These are phyloP conservation scores for Lathronympha strigana DNA, from an alignment of 2,888 invertebrate species.

Conservation along the genomic window DNA sequence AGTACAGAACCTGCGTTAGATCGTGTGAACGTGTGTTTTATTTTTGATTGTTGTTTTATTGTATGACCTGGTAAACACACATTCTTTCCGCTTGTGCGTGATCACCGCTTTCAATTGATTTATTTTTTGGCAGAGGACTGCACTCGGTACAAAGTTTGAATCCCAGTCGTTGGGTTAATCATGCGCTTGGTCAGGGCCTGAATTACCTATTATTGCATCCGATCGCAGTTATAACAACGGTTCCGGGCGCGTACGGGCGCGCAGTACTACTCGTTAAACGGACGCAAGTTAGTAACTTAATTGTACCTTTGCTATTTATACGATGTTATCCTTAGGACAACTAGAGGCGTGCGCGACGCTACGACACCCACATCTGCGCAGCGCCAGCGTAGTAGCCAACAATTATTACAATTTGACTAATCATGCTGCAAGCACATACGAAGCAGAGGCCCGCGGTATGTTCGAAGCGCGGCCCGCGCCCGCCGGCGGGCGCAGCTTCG, in stretches of 20 bases:
- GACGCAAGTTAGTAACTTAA: conserved; percentile 49
- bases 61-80: conserved; percentile 74
- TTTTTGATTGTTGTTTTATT: conserved; percentile 71
- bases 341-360: conserved; percentile 81
- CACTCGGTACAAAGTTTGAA: conserved; percentile 19
- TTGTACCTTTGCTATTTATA: conserved; percentile 57
- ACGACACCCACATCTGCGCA: conserved; percentile 77
- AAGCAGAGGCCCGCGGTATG: conserved; percentile 67
- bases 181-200: conserved; percentile 49
- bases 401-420: conserved; percentile 84
- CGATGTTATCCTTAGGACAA: conserved; percentile 82
- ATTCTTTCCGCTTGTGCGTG: conserved; percentile 84
- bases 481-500: conserved; percentile 75
- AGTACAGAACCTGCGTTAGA: conserved; percentile 59
- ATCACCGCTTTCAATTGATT: conserved; percentile 72
- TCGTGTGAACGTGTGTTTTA: conserved; percentile 72
- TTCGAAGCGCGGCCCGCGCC: conserved; percentile 67
- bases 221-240: conserved; percentile 44
- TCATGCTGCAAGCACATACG: conserved; percentile 77
- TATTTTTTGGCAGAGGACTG: conserved; percentile 37
- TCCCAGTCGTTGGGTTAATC: conserved; percentile 34
- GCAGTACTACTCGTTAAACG: conserved; percentile 56
- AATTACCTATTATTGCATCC: conserved; percentile 45
- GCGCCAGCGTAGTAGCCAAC: conserved; percentile 79
- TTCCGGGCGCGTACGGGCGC: conserved; percentile 74